Conservation (phyloP, 2,113 vertebrate species). For the Podarcis muralis region DNA sequence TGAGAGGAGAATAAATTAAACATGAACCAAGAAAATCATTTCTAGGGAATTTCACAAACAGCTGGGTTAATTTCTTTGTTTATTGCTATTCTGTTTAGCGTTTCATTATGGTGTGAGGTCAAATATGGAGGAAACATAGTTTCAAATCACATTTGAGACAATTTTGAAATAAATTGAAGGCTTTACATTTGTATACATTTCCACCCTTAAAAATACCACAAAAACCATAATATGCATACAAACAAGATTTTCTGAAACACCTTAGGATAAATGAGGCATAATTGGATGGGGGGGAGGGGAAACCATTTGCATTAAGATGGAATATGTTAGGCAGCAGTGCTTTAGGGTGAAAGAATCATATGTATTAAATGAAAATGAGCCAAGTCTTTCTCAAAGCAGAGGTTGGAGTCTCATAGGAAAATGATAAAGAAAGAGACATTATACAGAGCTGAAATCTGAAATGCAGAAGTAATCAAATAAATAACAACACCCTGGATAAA, state of each 20-base stretch:
- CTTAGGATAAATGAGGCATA: slow-evolving; percentile 28
- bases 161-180: slow-evolving; percentile 12
- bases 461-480: slow-evolving; percentile 28
- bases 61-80: not conserved
- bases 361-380: slow-evolving; percentile 20
- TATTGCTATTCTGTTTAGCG: slow-evolving; percentile 16
- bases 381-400: slow-evolving; percentile 41
- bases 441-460: slow-evolving; percentile 49
- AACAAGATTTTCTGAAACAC: slow-evolving; percentile 8
- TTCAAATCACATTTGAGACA: not conserved
- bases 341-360: slow-evolving; percentile 4
- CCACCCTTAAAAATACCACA: not conserved
- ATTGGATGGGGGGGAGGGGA: slow-evolving; percentile 16
- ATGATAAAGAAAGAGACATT: slow-evolving; percentile 40
- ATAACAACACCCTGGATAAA: slow-evolving; percentile 23
- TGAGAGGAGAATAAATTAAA: not conserved
- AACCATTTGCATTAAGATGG: not conserved
- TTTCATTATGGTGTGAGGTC: slow-evolving; percentile 2
- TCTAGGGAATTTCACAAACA: slow-evolving; percentile 13
- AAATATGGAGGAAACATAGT: slow-evolving; percentile 14
- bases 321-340: slow-evolving; percentile 27
- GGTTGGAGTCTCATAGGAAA: slow-evolving; percentile 29
- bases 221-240: not conserved
- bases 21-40: not conserved
- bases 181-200: not conserved